phyloP scores from a whole-genome alignment of 2,888 invertebrate genomes.

The Nomada fucata region DNA sequence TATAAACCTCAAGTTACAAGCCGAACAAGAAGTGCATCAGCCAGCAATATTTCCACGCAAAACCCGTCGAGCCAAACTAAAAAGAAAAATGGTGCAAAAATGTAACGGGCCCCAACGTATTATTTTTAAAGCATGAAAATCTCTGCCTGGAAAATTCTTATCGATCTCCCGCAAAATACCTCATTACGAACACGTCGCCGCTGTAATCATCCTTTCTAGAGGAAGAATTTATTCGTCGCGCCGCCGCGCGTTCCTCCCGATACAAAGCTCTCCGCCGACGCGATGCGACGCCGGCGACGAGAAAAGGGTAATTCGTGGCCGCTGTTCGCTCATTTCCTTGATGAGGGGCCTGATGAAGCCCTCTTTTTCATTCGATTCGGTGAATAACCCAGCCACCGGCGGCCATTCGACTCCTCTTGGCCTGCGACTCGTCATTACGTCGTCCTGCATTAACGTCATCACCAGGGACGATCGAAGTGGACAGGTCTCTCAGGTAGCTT shows the following conservation, averaged over 20 bases:
- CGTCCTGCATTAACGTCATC: conserved; percentile 64
- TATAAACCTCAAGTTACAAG: not conserved
- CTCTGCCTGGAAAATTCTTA: no score
- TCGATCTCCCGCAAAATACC: not conserved
- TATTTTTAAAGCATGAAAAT: no score
- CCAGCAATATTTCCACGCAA: not conserved
- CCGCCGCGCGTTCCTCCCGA: conserved; percentile 9
- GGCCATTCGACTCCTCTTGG: conserved; percentile 51
- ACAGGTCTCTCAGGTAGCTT: conserved; percentile 60
- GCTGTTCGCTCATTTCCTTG: conserved; percentile 58
- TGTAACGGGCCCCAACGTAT: no score
- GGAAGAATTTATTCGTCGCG: conserved; percentile 52
- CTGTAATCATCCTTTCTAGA: not conserved
- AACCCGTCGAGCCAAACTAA: not conserved
- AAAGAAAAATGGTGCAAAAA: no score
- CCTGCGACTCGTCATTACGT: conserved; percentile 67
- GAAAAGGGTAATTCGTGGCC: conserved; percentile 40
- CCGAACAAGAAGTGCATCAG: not conserved
- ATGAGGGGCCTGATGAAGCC: conserved; percentile 56
- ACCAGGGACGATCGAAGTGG: conserved; percentile 28
- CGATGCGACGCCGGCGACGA: not conserved
- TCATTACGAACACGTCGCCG: not conserved
- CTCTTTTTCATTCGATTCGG: conserved; percentile 74
- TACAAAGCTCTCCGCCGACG: no score
- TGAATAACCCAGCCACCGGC: conserved; percentile 59